Base-by-base conservation (phyloP, 2,113 vertebrate species). In the Pelobates fuscus region DNA sequence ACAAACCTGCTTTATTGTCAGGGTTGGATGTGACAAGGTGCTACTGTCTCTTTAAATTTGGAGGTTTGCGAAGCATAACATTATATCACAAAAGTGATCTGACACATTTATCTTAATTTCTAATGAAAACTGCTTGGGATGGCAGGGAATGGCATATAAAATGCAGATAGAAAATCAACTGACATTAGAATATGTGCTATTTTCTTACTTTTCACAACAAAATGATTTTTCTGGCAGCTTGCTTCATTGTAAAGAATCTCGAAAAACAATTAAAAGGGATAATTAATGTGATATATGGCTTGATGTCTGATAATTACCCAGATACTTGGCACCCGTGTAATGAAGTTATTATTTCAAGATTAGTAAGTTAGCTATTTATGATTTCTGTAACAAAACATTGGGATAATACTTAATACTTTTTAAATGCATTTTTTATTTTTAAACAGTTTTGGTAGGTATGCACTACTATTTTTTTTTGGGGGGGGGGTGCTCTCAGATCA, bases 211-310 rank as follows among this genome's bases (percentile, higher is more conserved):
- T 57, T 43, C 20, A 6, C 44, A 25, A 23, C 21, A 37, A 43
- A 11, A 32, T 71, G 59, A 58, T 58, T 24, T 32, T 30, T 32
- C 71, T 44, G 71, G 55, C 71, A 58, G n/a, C 18, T 29, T 66
- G 27, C 37, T 57, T 65, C 18, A 66, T 37, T 66, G 37, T n/a
- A 27, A 25, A 58, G 71, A 73, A 23, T 25, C 62, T 57, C 23
- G 52, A 29, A 44, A 58, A 66, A 74, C 71, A 74, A 74, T 74
- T 74, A 74, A 58, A 66, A 57, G 1, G 15, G 71, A 66, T 74
- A 74, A 74, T 74, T 74, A 74, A 66, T 66, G 30, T 64, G 46
- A 55, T 74, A 43, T 74, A 54, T 74, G 46, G 52, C 49, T 57
- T 32, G 61, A 20, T 66, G 62, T 29, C 71, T 58, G 46, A n/a